Evolutionary conservation across 2,113 vertebrate species (phyloP), one percentile per base, ranked within the genome.

Genomic region (Brachypteracias leptosomus): DNA sequence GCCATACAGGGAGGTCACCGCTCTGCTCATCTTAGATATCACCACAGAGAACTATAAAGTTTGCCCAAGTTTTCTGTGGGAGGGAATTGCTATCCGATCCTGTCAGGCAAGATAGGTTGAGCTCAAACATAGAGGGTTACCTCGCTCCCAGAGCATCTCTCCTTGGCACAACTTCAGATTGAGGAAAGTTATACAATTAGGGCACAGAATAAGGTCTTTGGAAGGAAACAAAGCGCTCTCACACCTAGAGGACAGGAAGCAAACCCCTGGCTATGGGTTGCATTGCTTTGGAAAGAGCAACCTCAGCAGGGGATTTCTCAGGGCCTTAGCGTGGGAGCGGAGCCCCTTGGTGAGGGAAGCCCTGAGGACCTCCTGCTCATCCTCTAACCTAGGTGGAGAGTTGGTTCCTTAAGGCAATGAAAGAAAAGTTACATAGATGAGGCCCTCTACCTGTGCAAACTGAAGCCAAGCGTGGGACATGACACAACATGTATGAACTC

Each of bases 391-490:
- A 44, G n/a, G 38, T 14, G 28, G 42, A 31, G 4, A 86, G 44
- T 26, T 33, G 62, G 42, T 46, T 74, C 47, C 47, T 89, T 51
- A 92, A 80, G 7, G 10, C 44, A 90, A 21, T 7, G 17, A 58
- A 90, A 86, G 49, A 59, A 93, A 62, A 83, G 67, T 36, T 72
- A 66, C 55, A 28, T 0, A 49, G 67, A 67, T 4, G 9, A 72
- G 68, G 52, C 42, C 20, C 77, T 94, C 94, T 93, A 96, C 84
- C 73, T 91, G 68, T 66, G 66, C 58, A 91, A 85, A 90, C 35
- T 21, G 79, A 90, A 95, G 87, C 65, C 58, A 95, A 91, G 77
- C 52, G 17, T 2, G 10, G 72, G 93, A 95, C 96, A 63, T 92
- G 96, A 96, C 85, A 90, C 70, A 67, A 87, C 22, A 70, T 0